Evolutionary conservation across 2,888 invertebrate genomes (phyloP).

Genomic region (Cosmia trapezina): DNA sequence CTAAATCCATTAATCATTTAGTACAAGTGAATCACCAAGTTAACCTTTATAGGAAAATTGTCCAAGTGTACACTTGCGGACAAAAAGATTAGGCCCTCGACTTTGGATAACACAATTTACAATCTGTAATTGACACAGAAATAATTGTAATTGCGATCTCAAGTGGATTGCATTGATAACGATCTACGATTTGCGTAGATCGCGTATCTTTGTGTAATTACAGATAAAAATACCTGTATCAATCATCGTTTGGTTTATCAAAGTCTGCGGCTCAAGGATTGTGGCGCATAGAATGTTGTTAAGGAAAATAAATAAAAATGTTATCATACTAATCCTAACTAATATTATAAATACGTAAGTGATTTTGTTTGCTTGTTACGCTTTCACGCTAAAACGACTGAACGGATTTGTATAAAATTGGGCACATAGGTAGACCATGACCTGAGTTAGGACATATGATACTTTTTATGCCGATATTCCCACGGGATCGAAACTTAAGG

Average conservation of each 20-base stretch:
- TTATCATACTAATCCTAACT: neutral
- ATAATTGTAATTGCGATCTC: conserved; percentile 41
- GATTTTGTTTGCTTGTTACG: no score
- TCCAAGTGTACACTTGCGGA: conserved; percentile 12
- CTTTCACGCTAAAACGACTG: no score
- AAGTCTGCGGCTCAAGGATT: conserved; percentile 20
- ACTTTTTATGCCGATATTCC: no score
- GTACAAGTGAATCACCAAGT: neutral
- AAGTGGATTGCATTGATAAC: conserved; percentile 47
- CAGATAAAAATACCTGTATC: conserved; percentile 26
- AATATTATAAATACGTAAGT: no score
- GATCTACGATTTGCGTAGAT: conserved; percentile 50
- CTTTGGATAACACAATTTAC: conserved; percentile 33
- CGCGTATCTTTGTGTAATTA: conserved; percentile 36
- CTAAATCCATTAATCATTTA: neutral
- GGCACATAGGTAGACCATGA: no score
- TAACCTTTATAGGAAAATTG: conserved; percentile 8
- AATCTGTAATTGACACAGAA: conserved; percentile 38
- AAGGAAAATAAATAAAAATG: conserved; percentile 27
- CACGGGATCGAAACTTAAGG: no score
- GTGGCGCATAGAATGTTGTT: conserved; percentile 9
- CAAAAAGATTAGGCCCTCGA: conserved; percentile 23
- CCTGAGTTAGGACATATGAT: no score
- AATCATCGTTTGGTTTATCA: conserved; percentile 40
- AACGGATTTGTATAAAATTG: no score